Base-by-base conservation (phyloP, 2,888 invertebrate species). In the Papilio protenor region DNA sequence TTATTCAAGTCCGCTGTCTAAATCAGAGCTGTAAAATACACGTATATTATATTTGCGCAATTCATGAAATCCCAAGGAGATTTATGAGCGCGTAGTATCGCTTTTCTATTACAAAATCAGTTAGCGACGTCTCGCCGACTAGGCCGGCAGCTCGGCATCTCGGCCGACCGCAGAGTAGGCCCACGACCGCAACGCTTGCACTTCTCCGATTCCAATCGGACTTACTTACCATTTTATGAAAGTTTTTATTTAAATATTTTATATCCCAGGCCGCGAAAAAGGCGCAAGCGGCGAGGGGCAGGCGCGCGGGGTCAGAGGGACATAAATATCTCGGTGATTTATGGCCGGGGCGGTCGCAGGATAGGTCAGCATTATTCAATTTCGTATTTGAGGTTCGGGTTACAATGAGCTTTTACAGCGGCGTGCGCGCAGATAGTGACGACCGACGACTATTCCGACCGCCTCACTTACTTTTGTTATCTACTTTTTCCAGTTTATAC, bases 351-450 rank as follows among this genome's bases (percentile, higher is more conserved):
- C 92, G 94, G 94, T 93, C 94, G 94, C 93, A 92, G 94, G 94
- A 94, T 94, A 94, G 94, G 94, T 94, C 94, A 94, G 94, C 93
- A 94, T 94, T 94, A 94, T 94, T 94, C 94, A 94, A 94, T 94
- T 94, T 94, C 93, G 93, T 94, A 94, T 94, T 94, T 93, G 93
- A 94, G 90, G 89, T 91, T 94, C 93, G 89, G 87, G 91, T 94
- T 94, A 94, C 94, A 94, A 94, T 93, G 92, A 94, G 94, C 91
- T 94, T 93, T 94, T 92, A 94, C 92, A 90, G 90, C 88, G 87
- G 88, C 78, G 78, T 76, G 90, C 90, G 91, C 88, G 88, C 88
- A 93, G 92, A 92, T 92, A 93, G 90, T 69, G 87, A 86, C 85
- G 85, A 84, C 90, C 87, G 87, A 86, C 85, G 85, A 84, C 90